Conservation (phyloP, 2,113 vertebrate species). For the Mola mola region DNA sequence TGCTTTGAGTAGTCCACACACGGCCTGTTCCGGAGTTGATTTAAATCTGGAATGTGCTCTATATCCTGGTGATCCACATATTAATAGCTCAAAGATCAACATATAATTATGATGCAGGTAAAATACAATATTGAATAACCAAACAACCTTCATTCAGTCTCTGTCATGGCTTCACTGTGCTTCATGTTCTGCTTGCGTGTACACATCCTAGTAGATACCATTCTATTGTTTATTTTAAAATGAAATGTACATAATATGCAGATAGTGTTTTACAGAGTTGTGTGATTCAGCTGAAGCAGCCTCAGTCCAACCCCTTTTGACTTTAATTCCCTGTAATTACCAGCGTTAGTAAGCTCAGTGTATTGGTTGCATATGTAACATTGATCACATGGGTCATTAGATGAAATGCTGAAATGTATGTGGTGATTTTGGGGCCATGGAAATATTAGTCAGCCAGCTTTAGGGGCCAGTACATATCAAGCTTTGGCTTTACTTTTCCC, state of each 20-base stretch:
- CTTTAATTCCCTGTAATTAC: conserved; percentile 19
- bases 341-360: conserved; percentile 10
- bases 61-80: too few species aligned
- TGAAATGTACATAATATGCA: conserved; percentile 1
- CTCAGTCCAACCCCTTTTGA: conserved; percentile 16
- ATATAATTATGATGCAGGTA: too few species aligned
- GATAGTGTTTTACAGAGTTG: not conserved
- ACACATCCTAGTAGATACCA: not conserved
- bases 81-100: too few species aligned
- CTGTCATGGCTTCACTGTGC: too few species aligned
- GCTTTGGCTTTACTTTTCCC: conserved; percentile 23
- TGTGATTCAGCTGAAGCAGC: conserved; percentile 10
- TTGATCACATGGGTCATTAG: conserved; percentile 9
- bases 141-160: too few species aligned
- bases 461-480: conserved; percentile 6
- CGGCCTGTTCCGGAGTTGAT: too few species aligned
- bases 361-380: conserved; percentile 6
- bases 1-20: not conserved
- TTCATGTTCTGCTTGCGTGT: not conserved
- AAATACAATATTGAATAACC: too few species aligned
- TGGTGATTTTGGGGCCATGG: conserved; percentile 5
- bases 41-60: too few species aligned
- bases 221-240: too few species aligned
- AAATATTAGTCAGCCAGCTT: conserved; percentile 12
- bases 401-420: conserved; percentile 14